Percentiles rank a stretch among this genome's conserved stretches.
These are phyloP conservation scores for Hippocampus kuda DNA, from an alignment of 2,797 vertebrate genomes.

Conservation along the genomic window DNA sequence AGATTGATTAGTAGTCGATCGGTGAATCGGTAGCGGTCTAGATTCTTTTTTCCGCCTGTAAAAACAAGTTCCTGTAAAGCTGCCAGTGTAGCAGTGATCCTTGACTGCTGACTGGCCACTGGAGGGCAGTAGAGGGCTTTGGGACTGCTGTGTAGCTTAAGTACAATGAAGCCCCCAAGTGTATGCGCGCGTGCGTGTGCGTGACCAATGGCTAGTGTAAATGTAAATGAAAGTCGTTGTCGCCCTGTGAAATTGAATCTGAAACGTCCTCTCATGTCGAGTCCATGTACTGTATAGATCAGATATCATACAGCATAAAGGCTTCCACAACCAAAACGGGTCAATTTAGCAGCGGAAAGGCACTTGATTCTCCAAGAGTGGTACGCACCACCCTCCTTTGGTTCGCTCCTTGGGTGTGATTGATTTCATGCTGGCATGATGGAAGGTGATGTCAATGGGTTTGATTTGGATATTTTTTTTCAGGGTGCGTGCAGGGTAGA, in stretches of 20 bases:
- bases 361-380: not conserved
- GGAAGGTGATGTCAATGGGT: not conserved
- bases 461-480: not conserved
- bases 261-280: not conserved
- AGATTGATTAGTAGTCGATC: not conserved
- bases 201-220: not conserved
- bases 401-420: not conserved
- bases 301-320: not conserved
- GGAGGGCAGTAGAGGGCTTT: conserved; percentile 57
- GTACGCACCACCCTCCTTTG: not conserved
- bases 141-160: not conserved
- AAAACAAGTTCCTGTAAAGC: not conserved
- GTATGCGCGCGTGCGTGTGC: not conserved
- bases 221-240: conserved; percentile 4
- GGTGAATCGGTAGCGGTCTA: not conserved
- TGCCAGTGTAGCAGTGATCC: conserved; percentile 14
- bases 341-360: not conserved
- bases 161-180: not conserved
- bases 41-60: not conserved
- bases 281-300: not conserved
- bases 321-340: not conserved
- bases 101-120: conserved; percentile 38
- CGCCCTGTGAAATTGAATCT: not conserved
- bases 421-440: not conserved
- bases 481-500: not conserved